Evolutionary conservation across 1,140 invertebrate genomes (phyloP), one percentile per base, ranked within the genome.

Genomic region (Lordiphosa clarofinis): DNA sequence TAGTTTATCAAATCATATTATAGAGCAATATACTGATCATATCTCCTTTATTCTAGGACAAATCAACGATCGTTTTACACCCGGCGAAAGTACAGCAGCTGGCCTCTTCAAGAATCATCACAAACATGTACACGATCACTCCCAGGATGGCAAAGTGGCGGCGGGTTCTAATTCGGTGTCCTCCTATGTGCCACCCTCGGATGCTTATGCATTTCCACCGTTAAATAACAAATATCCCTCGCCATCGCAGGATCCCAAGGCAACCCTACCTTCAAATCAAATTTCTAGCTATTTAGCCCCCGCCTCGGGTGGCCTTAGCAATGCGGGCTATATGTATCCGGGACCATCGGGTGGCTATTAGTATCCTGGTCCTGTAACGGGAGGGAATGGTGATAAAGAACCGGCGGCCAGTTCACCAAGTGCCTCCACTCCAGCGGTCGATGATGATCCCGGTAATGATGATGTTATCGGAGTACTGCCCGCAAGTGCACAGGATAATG

Each of bases 151-250:
- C 12, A 86, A 81, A 50, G 35, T 63, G 24, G 44, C 72, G 13
- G 49, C 82, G 5, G 69, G 82, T 0, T 87, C 87, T 0, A 70
- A 81, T 46, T 39, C 62, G 7, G 58, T 84, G 7, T 49, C 68
- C 6, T 69, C 76, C 2, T 89, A 81, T 60, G 69, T 63, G 2
- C 43, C 88, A 1, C 70, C 70, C 0, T 66, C 68, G 37, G 69
- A 88, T 58, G 43, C 74, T 1, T 88, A 89, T 40, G 63, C 81
- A 4, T 89, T 89, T 65, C 88, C 88, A 11, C 88, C 88, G 0
- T 24, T 74, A 1, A 74, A 88, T 21, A 70, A 74, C 1, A 70
- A 78, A 3, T 89, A 89, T 54, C 70, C 75, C 4, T 66, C 78
- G 21, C 86, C 87, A 0, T 60, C 72, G 6, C 48, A 74, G 8